Evolutionary conservation across 2,888 invertebrate genomes (phyloP).

Genomic region (Melinaea menophilus): DNA sequence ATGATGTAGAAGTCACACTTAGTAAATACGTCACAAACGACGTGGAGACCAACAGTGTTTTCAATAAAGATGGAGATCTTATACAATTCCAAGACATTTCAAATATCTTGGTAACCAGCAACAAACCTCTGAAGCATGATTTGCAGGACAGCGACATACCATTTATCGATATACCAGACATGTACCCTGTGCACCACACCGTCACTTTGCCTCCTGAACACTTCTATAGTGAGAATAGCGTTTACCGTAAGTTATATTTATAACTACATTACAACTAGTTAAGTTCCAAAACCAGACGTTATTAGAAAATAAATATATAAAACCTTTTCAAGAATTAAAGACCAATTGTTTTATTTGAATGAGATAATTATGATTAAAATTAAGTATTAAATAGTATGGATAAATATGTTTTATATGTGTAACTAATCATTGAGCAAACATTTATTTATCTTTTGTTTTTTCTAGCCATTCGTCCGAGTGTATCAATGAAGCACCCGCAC

Average conservation of each 20-base stretch:
- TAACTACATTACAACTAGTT: background rate
- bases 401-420: slow-evolving; percentile 10
- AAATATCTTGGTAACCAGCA: slow-evolving; percentile 82
- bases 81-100: slow-evolving; percentile 81
- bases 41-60: slow-evolving; percentile 74
- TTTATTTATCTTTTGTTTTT: slow-evolving; percentile 21
- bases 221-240: slow-evolving; percentile 79
- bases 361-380: too few species aligned
- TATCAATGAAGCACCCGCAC: slow-evolving; percentile 81
- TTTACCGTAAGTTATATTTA: slow-evolving; percentile 82
- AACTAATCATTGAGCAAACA: slow-evolving; percentile 9
- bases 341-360: too few species aligned
- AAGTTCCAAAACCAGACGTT: too few species aligned
- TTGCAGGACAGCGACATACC: slow-evolving; percentile 67
- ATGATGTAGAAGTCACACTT: slow-evolving; percentile 73
- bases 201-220: slow-evolving; percentile 81
- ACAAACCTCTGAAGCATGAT: slow-evolving; percentile 78
- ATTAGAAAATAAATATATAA: background rate
- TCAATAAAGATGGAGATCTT: slow-evolving; percentile 79
- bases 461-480: slow-evolving; percentile 71
- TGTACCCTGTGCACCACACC: slow-evolving; percentile 86
- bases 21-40: slow-evolving; percentile 79
- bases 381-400: background rate
- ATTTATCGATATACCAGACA: slow-evolving; percentile 80
- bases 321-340: background rate